phyloP scores from a whole-genome alignment of 1,140 invertebrate genomes.

The Drosophila persimilis region DNA sequence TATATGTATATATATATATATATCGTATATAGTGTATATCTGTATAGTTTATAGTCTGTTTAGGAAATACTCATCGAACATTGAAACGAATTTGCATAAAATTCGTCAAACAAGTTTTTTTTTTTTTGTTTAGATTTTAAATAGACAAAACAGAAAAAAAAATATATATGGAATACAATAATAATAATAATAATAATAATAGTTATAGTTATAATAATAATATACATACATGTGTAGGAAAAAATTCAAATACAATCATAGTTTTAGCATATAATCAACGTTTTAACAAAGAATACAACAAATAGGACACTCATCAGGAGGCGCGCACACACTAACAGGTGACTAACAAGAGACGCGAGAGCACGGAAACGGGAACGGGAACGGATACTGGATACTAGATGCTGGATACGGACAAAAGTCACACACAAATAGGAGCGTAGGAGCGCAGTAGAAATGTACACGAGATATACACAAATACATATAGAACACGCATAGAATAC shows the following conservation, averaged over 20 bases:
- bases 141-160: conserved; percentile 32
- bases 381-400: no score
- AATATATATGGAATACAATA: conserved; percentile 22
- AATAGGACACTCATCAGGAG: conserved; percentile 25
- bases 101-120: conserved; percentile 36
- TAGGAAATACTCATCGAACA: conserved; percentile 78
- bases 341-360: no score
- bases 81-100: conserved; percentile 48
- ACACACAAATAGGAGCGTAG: no score
- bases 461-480: conserved; percentile 8
- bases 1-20: conserved; percentile 24
- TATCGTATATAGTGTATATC: conserved; percentile 44
- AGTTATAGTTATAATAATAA: conserved; percentile 30
- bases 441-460: no score
- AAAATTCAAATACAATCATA: conserved; percentile 51
- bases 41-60: conserved; percentile 71
- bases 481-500: conserved; percentile 17
- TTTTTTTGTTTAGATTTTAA: conserved; percentile 37
- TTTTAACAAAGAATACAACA: conserved; percentile 73
- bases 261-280: conserved; percentile 69
- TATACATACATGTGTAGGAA: conserved; percentile 35
- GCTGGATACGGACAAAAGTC: neutral
- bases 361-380: no score
- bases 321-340: neutral
- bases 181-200: conserved; percentile 36